Conservation (phyloP, 2,888 invertebrate genomes). For the Scaeva pyrastri region DNA sequence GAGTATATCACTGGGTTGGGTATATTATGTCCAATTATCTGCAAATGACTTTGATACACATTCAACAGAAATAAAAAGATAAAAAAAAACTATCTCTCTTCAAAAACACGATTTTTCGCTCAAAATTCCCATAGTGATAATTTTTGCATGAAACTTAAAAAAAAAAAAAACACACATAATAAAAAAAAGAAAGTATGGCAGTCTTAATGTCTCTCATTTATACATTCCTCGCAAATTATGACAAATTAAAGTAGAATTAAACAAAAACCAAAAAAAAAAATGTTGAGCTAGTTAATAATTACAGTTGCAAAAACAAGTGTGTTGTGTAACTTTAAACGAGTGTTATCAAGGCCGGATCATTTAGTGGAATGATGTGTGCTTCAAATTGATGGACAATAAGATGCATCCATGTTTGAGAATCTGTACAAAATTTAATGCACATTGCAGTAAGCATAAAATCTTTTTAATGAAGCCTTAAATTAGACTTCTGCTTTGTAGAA, state of each 20-base stretch:
- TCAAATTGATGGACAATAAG: background rate
- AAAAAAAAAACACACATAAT: background rate
- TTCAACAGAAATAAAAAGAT: background rate
- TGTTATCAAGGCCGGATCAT: slow-evolving; percentile 10
- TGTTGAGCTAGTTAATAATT: background rate
- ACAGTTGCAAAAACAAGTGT: background rate
- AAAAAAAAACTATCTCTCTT: background rate
- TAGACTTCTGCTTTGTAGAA: no score
- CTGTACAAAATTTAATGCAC: no score
- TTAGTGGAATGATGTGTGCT: background rate
- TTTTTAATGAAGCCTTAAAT: no score
- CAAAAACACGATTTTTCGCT: background rate
- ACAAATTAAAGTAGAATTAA: slow-evolving; percentile 31
- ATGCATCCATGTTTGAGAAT: no score
- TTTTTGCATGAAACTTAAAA: background rate
- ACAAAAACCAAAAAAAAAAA: background rate
- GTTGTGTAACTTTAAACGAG: slow-evolving; percentile 3
- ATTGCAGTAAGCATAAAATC: no score
- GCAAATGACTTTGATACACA: background rate
- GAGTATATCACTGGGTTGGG: background rate
- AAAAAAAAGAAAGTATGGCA: slow-evolving; percentile 19
- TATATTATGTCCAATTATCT: slow-evolving; percentile 8
- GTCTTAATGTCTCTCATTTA: background rate
- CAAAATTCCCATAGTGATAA: background rate
- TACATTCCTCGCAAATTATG: background rate